These are phyloP conservation scores for Astreopora myriophthalma DNA, from an alignment of 64 coral and sea anemone species.

Conservation along the genomic window DNA sequence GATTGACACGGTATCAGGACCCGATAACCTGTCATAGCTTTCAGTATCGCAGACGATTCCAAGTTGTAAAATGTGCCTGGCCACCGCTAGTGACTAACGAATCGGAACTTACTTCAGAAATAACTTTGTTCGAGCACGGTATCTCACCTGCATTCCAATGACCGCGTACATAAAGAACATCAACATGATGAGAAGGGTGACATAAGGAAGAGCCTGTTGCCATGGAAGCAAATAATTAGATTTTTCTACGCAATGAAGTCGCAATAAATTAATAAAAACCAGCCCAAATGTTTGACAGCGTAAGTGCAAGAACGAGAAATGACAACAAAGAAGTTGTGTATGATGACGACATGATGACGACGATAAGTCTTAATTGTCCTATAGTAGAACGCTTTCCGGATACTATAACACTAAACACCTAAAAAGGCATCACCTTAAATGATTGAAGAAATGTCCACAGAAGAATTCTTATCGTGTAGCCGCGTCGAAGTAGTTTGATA, in stretches of 20 bases:
- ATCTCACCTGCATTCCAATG: slow-evolving; percentile 88
- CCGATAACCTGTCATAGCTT: too few relatives aligned
- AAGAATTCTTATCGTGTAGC: slow-evolving; percentile 94
- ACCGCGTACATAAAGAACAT: slow-evolving; percentile 94
- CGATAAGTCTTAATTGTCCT: too few relatives aligned
- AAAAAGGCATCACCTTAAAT: slow-evolving; percentile 78
- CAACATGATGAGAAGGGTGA: slow-evolving; percentile 72
- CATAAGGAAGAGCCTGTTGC: slow-evolving; percentile 79
- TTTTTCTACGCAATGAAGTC: neutral
- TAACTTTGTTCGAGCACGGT: neutral
- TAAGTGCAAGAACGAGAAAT: neutral
- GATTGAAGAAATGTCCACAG: slow-evolving; percentile 99
- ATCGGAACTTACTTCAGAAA: too few relatives aligned
- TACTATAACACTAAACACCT: neutral
- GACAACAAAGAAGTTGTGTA: too few relatives aligned
- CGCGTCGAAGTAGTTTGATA: slow-evolving; percentile 89
- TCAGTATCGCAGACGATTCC: too few relatives aligned
- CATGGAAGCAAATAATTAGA: neutral
- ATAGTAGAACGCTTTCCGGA: neutral
- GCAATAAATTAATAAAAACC: too few relatives aligned
- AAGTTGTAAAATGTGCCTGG: too few relatives aligned
- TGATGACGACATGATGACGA: too few relatives aligned
- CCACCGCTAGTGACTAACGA: too few relatives aligned
- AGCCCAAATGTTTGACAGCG: too few relatives aligned
- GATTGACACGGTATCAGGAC: too few relatives aligned